Evolutionary conservation across 1,140 invertebrate genomes (phyloP), one percentile per base, ranked within the genome.

Genomic region (Bombus difficillimus): DNA sequence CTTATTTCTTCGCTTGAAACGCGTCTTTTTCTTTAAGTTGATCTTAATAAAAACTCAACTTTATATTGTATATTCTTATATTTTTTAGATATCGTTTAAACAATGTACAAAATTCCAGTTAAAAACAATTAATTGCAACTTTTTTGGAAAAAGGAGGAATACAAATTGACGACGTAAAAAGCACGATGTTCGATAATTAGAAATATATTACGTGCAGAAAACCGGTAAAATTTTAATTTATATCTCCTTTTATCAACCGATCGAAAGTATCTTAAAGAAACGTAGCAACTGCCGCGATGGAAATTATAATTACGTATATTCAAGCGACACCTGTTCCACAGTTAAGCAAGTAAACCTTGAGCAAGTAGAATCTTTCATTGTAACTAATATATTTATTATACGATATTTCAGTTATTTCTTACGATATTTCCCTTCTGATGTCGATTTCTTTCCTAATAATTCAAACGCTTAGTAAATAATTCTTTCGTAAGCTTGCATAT

Each of bases 251-350:
- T 73, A 34, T 73, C 28, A 12, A 43, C 13, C 13, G 22, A 47
- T 73, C 39, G 28, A 15, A 9, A 32, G n/a, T 18, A 43, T 18
- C 8, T 47, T 73, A 41, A 41, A 41, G 32, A 72, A 41, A 41
- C 37, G 39, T 9, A n/a, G 37, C 71, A 41, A 41, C 28, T n/a
- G 39, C 71, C 28, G 8, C 71, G 28, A 39, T 41, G 39, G 39
- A n/a, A 12, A 72, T 28, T 41, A 37, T 72, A 72, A 72, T 72
- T 72, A 72, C 25, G 28, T 41, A 25, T 41, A 72, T n/a, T 72
- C 41, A 72, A 72, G 25, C 39, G 71, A 72, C 71, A 72, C 71
- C 71, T 72, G 71, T 72, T 72, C 71, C 39, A 28, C 71, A 9
- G 28, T 72, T 15, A 41, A 69, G 62, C 32, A n/a, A 12, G 59